Evolutionary conservation across 2,797 vertebrate genomes (phyloP).

Genomic region (Gila robusta): DNA sequence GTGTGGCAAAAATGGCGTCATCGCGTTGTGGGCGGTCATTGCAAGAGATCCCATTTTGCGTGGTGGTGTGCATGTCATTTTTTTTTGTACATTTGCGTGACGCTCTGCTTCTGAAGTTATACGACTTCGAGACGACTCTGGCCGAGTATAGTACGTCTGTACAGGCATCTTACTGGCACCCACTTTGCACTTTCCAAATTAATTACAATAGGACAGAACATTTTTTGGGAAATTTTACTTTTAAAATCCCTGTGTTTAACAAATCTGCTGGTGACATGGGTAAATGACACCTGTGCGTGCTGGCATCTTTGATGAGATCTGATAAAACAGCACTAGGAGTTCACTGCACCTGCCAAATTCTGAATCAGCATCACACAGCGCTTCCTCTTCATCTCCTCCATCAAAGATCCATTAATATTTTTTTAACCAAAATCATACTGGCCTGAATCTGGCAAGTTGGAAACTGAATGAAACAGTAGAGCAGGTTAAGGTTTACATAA

Average conservation of each 20-base stretch:
- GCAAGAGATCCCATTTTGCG: too few relatives aligned
- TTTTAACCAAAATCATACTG: conserved; percentile 73
- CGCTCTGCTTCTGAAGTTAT: background rate
- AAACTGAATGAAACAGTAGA: background rate
- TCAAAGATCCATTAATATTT: conserved; percentile 73
- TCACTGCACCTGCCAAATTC: conserved; percentile 14
- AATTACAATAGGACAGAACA: background rate
- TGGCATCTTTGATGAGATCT: conserved; percentile 47
- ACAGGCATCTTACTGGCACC: background rate
- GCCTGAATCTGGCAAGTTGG: background rate
- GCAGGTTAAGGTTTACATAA: conserved; percentile 1
- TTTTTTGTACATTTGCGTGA: background rate
- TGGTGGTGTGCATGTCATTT: background rate
- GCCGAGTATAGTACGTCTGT: background rate
- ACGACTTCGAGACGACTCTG: background rate
- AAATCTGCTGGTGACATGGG: background rate
- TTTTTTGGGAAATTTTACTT: too few relatives aligned
- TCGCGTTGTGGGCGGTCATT: too few relatives aligned
- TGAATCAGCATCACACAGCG: conserved; percentile 74
- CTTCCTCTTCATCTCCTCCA: conserved; percentile 65
- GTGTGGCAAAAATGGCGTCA: too few relatives aligned
- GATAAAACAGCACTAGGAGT: conserved; percentile 30
- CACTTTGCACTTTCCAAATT: background rate
- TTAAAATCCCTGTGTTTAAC: background rate
- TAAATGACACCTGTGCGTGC: conserved; percentile 58